Evolutionary conservation across 2,797 vertebrate genomes (phyloP), one percentile per base, ranked within the genome.

Genomic region (Acipenser transmontanus): DNA sequence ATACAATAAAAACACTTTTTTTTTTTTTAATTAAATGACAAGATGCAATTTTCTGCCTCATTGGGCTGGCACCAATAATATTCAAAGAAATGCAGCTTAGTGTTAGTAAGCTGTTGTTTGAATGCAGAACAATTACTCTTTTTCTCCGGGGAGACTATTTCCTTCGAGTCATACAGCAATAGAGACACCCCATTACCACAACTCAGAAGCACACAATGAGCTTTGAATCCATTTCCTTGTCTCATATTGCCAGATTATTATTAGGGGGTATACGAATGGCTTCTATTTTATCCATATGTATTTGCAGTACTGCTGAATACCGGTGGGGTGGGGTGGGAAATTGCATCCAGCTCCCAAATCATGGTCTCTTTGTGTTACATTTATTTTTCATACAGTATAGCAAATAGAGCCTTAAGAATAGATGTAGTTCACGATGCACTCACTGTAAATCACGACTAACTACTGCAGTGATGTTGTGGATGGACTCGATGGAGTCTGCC

Each of bases 11-110:
- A 34, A 34, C 34, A 34, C 94, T 77, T 75, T 34, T 34, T 34
- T 4, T 34, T 34, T 73, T 89, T 85, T 86, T 87, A 92, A 95
- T 92, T 92, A 95, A 93, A 93, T 91, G 94, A 94, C 92, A 96
- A 84, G 86, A 94, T 86, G 87, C 90, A 96, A 96, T 97, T 97
- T 96, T 95, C 92, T 91, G 92, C 91, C 88, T 92, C 88, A 84
- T 92, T 87, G 91, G 85, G 84, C 88, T 91, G 88, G 84, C 90
- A 88, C 91, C 87, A 89, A 84, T 86, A 83, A 82, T 84, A 88
- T 89, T 85, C 88, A 86, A 89, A 82, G 81, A 77, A 86, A 84
- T 80, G 72, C 81, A 84, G 78, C 78, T 84, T 82, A 81, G 78
- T 76, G 76, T 82, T 81, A 84, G 85, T 85, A 86, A 85, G 85